phyloP scores from a whole-genome alignment of 2,113 vertebrate genomes.

The Poeciliopsis retropinna region DNA sequence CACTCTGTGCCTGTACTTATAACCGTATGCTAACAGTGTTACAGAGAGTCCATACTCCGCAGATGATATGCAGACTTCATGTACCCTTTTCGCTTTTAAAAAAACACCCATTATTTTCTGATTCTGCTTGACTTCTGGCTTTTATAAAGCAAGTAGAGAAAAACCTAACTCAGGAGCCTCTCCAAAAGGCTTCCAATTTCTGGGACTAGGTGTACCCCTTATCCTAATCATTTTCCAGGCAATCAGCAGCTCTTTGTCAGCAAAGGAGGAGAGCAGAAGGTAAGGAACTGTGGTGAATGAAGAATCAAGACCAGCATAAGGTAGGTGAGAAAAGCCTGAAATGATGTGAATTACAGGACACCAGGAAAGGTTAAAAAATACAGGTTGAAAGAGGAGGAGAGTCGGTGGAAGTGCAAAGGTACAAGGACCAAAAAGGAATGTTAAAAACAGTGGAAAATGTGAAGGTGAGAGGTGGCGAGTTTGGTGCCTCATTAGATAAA shows the following conservation, averaged over 20 bases:
- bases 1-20: neutral
- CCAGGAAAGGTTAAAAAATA: slow-evolving; percentile 25
- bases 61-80: neutral
- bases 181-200: neutral
- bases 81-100: neutral
- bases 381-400: slow-evolving; percentile 6
- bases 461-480: slow-evolving; percentile 57
- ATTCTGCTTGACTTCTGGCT: slow-evolving; percentile 13
- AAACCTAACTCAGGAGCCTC: slow-evolving; percentile 6
- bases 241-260: slow-evolving; percentile 23
- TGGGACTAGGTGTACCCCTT: neutral
- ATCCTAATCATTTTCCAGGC: slow-evolving; percentile 18
- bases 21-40: neutral
- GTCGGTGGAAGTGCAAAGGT: slow-evolving; percentile 18
- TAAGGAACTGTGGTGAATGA: slow-evolving; percentile 5
- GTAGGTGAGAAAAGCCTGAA: neutral
- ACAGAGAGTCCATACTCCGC: neutral
- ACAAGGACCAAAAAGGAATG: slow-evolving; percentile 18
- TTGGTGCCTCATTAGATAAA: slow-evolving; percentile 64
- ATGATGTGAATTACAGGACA: neutral
- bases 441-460: slow-evolving; percentile 29
- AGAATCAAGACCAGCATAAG: neutral
- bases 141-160: neutral
- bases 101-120: neutral
- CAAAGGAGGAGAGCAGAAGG: slow-evolving; percentile 2